Percentiles rank a stretch among this genome's conserved stretches.
These are phyloP conservation scores for Hemichromis elongatus DNA, from an alignment of 2,113 vertebrate species.

Conservation along the genomic window DNA sequence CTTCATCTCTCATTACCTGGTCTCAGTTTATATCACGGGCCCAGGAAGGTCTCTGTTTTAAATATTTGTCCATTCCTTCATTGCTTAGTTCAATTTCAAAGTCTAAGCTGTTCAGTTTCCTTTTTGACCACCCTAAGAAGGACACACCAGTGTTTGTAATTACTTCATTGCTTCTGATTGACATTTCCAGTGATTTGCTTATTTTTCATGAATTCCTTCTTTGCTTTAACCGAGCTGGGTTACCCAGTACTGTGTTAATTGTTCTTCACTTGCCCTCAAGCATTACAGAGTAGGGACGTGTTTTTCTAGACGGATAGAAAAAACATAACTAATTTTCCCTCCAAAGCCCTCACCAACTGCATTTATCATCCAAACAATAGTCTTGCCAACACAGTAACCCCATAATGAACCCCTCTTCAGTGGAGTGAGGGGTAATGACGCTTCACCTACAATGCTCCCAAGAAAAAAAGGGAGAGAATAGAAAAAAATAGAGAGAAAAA, in stretches of 20 bases:
- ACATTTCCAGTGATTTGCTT: constrained; percentile 73
- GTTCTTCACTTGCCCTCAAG: constrained; percentile 62
- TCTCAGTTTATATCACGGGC: constrained; percentile 18
- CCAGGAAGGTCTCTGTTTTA: constrained; percentile 38
- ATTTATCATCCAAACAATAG: constrained; percentile 99
- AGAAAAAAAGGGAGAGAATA: constrained; percentile 50
- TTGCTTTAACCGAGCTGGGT: constrained; percentile 61
- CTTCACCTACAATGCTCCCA: constrained; percentile 88
- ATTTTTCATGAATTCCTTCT: constrained; percentile 65
- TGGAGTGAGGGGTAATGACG: constrained; percentile 98
- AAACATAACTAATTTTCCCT: constrained; percentile 84
- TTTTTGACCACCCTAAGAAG: constrained; percentile 51
- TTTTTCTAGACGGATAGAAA: constrained; percentile 72
- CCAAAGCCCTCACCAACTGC: constrained; percentile 78
- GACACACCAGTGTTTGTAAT: constrained; percentile 56
- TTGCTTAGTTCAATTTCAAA: constrained; percentile 46
- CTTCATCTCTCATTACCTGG: constrained; percentile 52
- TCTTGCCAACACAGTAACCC: constrained; percentile 97
- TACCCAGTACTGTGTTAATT: constrained; percentile 67
- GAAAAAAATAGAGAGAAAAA: constrained; percentile 50
- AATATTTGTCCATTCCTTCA: constrained; percentile 45
- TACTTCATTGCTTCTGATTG: constrained; percentile 62
- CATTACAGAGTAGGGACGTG: constrained; percentile 73
- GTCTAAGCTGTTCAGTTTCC: constrained; percentile 43
- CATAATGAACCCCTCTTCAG: constrained; percentile 96